phyloP scores from a whole-genome alignment of 2,888 invertebrate species.

The Allygus modestus region DNA sequence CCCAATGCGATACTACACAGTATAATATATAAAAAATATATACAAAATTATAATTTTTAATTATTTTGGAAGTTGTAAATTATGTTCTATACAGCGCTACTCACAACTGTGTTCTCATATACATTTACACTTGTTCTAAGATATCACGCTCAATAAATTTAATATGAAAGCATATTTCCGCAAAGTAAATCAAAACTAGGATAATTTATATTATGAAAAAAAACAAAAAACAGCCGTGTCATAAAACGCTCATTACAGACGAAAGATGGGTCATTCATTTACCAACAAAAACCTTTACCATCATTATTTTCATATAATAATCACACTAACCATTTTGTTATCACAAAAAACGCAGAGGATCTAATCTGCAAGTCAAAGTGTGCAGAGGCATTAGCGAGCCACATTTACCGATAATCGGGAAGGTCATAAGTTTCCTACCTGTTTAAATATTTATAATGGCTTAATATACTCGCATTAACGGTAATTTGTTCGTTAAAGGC shows the following conservation, averaged over 20 bases:
- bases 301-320: constrained; percentile 41
- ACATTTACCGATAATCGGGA: not conserved
- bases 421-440: constrained; percentile 42
- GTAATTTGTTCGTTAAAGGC: constrained; percentile 39
- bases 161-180: no score
- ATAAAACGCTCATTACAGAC: not conserved
- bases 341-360: not conserved
- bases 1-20: no score
- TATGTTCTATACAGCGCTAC: no score
- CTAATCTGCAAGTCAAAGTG: constrained; percentile 48
- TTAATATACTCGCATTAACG: constrained; percentile 44
- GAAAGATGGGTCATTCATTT: not conserved
- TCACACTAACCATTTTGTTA: constrained; percentile 4
- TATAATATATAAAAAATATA: no score
- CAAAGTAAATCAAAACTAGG: not conserved
- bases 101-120: no score
- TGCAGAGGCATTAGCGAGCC: constrained; percentile 5
- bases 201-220: not conserved
- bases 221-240: not conserved
- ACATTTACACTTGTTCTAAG: no score
- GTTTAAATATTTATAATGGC: constrained; percentile 47
- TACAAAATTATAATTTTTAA: no score
- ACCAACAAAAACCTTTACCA: constrained; percentile 7
- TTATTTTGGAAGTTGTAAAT: no score
- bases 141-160: no score